Percentiles rank a stretch among this genome's conserved stretches.
These are phyloP conservation scores for Meiosimyza platycephala DNA, from an alignment of 2,888 invertebrate genomes.

Conservation along the genomic window DNA sequence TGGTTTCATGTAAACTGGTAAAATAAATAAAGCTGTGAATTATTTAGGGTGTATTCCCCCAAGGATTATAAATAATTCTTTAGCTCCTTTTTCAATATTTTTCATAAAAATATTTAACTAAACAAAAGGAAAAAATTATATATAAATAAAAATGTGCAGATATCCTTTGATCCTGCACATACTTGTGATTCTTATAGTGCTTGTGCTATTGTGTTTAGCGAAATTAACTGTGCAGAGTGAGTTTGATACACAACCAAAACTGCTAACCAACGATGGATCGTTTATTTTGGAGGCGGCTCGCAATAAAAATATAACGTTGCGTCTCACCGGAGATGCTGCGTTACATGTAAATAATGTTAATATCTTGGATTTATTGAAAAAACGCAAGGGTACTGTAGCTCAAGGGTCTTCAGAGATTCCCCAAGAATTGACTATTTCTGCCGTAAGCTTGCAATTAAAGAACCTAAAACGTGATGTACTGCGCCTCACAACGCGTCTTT, in stretches of 20 bases:
- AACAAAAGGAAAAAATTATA: neutral
- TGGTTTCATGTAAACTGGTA: neutral
- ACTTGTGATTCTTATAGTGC: neutral
- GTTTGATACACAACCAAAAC: slow-evolving; percentile 47
- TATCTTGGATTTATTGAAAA: slow-evolving; percentile 66
- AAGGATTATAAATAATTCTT: neutral
- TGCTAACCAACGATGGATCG: slow-evolving; percentile 75
- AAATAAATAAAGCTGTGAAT: neutral
- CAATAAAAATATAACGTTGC: slow-evolving; percentile 82
- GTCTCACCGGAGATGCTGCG: slow-evolving; percentile 76
- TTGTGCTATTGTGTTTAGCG: neutral
- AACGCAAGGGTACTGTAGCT: slow-evolving; percentile 37
- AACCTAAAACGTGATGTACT: slow-evolving; percentile 48
- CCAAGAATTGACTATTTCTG: slow-evolving; percentile 41
- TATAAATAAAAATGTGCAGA: no score
- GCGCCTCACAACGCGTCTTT: slow-evolving; percentile 45
- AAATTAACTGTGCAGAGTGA: slow-evolving; percentile 14
- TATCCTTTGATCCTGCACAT: no score
- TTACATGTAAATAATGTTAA: slow-evolving; percentile 77
- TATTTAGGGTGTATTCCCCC: neutral
- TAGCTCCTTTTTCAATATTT: neutral
- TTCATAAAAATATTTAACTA: neutral
- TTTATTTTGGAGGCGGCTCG: slow-evolving; percentile 80
- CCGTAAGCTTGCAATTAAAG: slow-evolving; percentile 49
- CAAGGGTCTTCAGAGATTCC: slow-evolving; percentile 26